A percentile compares a stretch with the other conserved stretches of the same genome.
Conservation (phyloP, 2,797 vertebrate genomes). For the Amazona ochrocephala region DNA sequence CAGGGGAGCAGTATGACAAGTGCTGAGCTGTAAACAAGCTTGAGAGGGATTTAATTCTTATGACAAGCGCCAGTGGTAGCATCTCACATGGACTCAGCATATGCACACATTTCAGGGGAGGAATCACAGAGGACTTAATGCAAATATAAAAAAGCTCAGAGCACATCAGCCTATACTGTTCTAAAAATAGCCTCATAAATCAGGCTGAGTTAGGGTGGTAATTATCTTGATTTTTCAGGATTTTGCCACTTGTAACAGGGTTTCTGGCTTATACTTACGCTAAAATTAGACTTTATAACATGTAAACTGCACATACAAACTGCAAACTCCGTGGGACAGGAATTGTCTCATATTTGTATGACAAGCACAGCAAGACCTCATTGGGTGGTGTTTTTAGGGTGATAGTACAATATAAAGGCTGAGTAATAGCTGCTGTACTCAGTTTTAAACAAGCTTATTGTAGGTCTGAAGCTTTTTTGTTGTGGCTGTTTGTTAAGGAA, state of each 20-base stretch:
- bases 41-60: slow-evolving; percentile 84
- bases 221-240: slow-evolving; percentile 75
- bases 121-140: slow-evolving; percentile 77
- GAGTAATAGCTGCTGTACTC: not conserved
- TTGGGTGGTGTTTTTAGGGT: not conserved
- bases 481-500: not conserved
- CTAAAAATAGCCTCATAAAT: slow-evolving; percentile 77
- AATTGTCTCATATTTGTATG: not conserved
- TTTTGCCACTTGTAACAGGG: slow-evolving; percentile 63
- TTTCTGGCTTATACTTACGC: slow-evolving; percentile 16
- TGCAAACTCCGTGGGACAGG: not conserved
- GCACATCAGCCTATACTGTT: slow-evolving; percentile 53
- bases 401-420: not conserved
- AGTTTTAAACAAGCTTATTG: not conserved
- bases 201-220: slow-evolving; percentile 66
- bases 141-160: slow-evolving; percentile 71
- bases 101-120: slow-evolving; percentile 76
- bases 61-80: slow-evolving; percentile 82
- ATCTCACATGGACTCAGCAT: slow-evolving; percentile 78
- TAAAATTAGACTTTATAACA: slow-evolving; percentile 49
- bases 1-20: slow-evolving; percentile 82
- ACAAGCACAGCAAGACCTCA: not conserved
- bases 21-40: slow-evolving; percentile 84
- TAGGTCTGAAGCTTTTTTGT: not conserved
- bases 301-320: not conserved